Conservation (phyloP, 2,888 invertebrate species). For the Erebia ligea region DNA sequence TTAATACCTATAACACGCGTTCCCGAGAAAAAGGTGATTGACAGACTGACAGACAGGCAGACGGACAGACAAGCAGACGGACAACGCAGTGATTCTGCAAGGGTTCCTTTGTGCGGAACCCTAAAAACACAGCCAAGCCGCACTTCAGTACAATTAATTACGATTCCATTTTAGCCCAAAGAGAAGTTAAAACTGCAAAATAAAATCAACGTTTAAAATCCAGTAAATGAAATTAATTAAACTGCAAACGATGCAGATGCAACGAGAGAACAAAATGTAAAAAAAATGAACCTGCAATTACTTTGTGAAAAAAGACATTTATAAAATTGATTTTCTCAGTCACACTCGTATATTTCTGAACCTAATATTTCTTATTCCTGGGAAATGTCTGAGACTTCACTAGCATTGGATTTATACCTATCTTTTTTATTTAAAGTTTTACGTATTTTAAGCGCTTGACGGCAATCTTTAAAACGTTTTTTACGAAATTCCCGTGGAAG, state of each 20-base stretch:
- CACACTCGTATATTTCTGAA: neutral
- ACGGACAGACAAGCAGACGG: too few species aligned
- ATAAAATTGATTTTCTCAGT: neutral
- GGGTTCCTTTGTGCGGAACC: too few species aligned
- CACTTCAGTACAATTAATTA: neutral
- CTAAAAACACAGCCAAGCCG: too few species aligned
- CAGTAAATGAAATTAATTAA: constrained; percentile 14
- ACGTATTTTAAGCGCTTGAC: too few species aligned
- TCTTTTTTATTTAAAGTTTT: neutral
- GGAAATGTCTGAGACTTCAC: neutral
- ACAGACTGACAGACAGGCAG: too few species aligned
- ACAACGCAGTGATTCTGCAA: too few species aligned
- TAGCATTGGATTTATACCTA: neutral
- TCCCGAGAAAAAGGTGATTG: too few species aligned
- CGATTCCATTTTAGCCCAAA: neutral
- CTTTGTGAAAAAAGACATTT: neutral
- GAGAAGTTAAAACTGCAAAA: constrained; percentile 7
- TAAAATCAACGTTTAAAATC: constrained; percentile 1
- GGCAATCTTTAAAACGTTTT: too few species aligned
- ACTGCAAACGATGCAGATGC: neutral
- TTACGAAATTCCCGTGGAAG: too few species aligned
- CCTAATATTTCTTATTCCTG: neutral
- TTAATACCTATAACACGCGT: too few species aligned
- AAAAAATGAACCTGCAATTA: neutral
- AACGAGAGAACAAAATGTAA: neutral